These are phyloP conservation scores for Aspidapion aeneum DNA, from an alignment of 2,888 invertebrate species.

Conservation along the genomic window DNA sequence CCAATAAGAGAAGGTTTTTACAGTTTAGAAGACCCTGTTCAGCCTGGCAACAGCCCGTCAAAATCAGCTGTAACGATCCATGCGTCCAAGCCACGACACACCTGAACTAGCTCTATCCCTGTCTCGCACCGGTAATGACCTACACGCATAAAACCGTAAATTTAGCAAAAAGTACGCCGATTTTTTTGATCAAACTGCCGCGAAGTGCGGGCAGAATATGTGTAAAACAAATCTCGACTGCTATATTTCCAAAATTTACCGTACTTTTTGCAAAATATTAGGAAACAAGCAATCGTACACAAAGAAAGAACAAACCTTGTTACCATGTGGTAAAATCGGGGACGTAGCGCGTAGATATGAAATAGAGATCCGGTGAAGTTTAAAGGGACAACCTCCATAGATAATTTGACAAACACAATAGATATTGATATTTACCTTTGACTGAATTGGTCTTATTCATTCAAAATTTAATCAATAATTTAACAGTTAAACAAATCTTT, in stretches of 20 bases:
- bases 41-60: slow-evolving; percentile 47
- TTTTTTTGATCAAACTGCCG: not conserved
- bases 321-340: slow-evolving; percentile 24
- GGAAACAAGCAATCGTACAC: slow-evolving; percentile 31
- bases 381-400: not conserved
- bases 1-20: slow-evolving; percentile 37
- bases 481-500: too few relatives aligned
- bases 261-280: slow-evolving; percentile 33
- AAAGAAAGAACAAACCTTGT: slow-evolving; percentile 35
- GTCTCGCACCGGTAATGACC: slow-evolving; percentile 29
- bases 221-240: not conserved
- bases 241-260: slow-evolving; percentile 5
- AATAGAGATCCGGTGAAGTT: not conserved
- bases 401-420: too few relatives aligned
- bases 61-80: slow-evolving; percentile 47
- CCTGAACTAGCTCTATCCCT: slow-evolving; percentile 30
- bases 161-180: not conserved
- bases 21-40: slow-evolving; percentile 36
- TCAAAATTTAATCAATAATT: too few relatives aligned
- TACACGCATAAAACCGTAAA: not conserved
- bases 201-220: not conserved
- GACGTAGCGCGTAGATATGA: slow-evolving; percentile 23
- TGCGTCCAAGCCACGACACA: slow-evolving; percentile 27
- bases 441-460: too few relatives aligned
- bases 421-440: too few relatives aligned